These are phyloP conservation scores for Lasioglossum baleicum DNA, from an alignment of 1,140 invertebrate genomes.

Conservation along the genomic window DNA sequence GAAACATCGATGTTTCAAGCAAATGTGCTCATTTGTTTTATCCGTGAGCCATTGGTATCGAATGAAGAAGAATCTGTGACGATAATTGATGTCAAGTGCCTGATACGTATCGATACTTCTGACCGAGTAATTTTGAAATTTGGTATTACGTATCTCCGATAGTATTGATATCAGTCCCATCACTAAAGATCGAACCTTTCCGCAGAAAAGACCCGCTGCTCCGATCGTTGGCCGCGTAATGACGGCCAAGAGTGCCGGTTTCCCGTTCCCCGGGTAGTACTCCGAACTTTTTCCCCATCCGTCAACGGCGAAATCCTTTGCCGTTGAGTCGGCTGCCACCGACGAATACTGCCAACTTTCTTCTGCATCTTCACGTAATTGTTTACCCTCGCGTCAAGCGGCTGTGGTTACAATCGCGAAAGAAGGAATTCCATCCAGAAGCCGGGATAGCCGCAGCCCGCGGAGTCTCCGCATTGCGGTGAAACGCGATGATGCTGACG, in stretches of 20 bases:
- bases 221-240: neutral
- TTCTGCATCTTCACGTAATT: slow-evolving; percentile 52
- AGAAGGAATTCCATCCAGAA: slow-evolving; percentile 36
- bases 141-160: too few relatives aligned
- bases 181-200: neutral
- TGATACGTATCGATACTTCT: too few relatives aligned
- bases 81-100: too few relatives aligned
- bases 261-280: slow-evolving; percentile 1
- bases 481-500: slow-evolving; percentile 32
- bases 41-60: too few relatives aligned
- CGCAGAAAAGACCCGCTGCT: neutral
- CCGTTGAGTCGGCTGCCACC: neutral
- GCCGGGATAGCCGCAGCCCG: neutral
- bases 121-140: too few relatives aligned
- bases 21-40: too few relatives aligned
- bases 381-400: slow-evolving; percentile 31
- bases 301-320: slow-evolving; percentile 36
- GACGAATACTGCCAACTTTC: slow-evolving; percentile 51
- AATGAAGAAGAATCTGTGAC: too few relatives aligned
- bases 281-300: slow-evolving; percentile 24
- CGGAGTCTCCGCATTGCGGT: slow-evolving; percentile 29
- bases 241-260: neutral
- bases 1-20: too few relatives aligned
- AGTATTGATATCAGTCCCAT: too few relatives aligned
- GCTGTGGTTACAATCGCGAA: slow-evolving; percentile 26